These are phyloP conservation scores for Enteromius argenteus DNA, from an alignment of 2,797 vertebrate genomes.

Conservation along the genomic window DNA sequence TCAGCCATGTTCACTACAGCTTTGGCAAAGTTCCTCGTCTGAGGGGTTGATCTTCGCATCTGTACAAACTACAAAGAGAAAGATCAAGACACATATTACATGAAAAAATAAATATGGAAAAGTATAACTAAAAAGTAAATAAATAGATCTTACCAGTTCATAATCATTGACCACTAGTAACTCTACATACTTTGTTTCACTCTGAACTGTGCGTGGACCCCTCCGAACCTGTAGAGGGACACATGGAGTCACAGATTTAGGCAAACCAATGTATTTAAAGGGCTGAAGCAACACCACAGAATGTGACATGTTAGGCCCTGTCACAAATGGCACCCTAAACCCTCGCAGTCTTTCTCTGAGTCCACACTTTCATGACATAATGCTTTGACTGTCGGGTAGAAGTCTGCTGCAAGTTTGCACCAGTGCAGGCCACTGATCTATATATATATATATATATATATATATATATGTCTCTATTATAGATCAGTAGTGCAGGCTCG, in stretches of 20 bases:
- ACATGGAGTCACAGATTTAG: conserved; percentile 42
- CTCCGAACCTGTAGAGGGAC: conserved; percentile 81
- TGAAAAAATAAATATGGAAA: not conserved
- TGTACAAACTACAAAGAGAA: conserved; percentile 83
- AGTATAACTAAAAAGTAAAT: not conserved
- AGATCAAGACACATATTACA: conserved; percentile 17
- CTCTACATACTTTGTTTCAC: conserved; percentile 97
- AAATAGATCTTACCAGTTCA: conserved; percentile 81
- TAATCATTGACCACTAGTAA: conserved; percentile 95
- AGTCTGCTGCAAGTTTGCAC: too few species aligned
- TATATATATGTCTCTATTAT: too few species aligned
- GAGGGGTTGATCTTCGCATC: conserved; percentile 82
- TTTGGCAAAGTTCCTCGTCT: conserved; percentile 96
- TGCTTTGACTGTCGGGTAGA: too few species aligned
- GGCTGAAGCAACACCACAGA: not conserved
- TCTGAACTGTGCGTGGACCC: conserved; percentile 88
- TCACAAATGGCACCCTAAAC: too few species aligned
- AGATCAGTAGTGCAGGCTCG: too few species aligned
- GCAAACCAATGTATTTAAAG: not conserved
- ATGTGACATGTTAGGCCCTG: not conserved
- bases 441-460: too few species aligned
- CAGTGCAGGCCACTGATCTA: too few species aligned
- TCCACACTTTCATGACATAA: too few species aligned
- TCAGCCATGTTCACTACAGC: conserved; percentile 97
- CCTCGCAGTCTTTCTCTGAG: too few species aligned